Conservation (phyloP, 2,888 invertebrate genomes). For the Nycteola revayana region DNA sequence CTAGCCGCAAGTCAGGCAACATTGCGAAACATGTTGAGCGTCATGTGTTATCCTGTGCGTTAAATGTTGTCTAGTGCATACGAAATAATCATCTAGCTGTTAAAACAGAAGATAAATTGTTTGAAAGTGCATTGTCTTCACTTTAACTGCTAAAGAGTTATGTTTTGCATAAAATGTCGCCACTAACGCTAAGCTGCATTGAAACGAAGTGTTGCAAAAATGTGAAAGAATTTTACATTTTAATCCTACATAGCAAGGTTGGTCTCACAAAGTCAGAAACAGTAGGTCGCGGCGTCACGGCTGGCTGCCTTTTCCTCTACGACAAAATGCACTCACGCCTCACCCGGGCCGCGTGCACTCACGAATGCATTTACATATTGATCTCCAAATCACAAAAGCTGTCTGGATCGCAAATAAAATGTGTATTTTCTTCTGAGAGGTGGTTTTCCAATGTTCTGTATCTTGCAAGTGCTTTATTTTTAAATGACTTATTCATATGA, state of each 20-base stretch:
- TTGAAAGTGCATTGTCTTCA: too few relatives aligned
- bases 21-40: too few relatives aligned
- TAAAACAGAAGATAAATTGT: too few relatives aligned
- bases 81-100: too few relatives aligned
- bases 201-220: constrained; percentile 21
- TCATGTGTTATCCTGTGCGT: too few relatives aligned
- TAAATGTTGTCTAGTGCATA: too few relatives aligned
- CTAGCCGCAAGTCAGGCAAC: too few relatives aligned
- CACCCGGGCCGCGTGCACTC: constrained; percentile 52
- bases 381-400: constrained; percentile 65
- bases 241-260: constrained; percentile 41
- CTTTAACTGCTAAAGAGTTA: too few relatives aligned
- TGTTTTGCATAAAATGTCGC: background rate
- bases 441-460: constrained; percentile 20
- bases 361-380: constrained; percentile 75
- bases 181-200: constrained; percentile 4
- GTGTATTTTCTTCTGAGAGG: constrained; percentile 37
- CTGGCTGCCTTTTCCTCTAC: constrained; percentile 54
- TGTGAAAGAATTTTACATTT: constrained; percentile 32
- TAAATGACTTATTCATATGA: constrained; percentile 15
- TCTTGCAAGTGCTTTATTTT: constrained; percentile 21
- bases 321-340: constrained; percentile 74
- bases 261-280: constrained; percentile 50
- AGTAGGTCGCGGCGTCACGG: constrained; percentile 48
- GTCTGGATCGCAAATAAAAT: constrained; percentile 58